These are phyloP conservation scores for Lepus oiostolus DNA, from an alignment of 2,797 vertebrate genomes.

Conservation along the genomic window DNA sequence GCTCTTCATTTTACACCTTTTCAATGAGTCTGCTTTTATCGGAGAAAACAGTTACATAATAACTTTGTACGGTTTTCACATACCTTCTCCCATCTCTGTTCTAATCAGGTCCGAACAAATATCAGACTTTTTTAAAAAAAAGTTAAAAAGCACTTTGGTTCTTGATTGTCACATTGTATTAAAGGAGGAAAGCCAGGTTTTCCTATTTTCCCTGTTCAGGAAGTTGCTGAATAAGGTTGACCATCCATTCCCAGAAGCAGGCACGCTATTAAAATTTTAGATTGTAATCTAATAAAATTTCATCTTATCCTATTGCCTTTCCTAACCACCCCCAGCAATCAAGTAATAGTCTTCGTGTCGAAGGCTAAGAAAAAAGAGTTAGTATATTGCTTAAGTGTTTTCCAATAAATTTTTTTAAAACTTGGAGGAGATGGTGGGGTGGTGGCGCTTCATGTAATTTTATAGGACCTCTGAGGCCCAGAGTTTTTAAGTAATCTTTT, in stretches of 20 bases:
- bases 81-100: slow-evolving; percentile 32
- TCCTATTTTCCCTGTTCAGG: slow-evolving; percentile 62
- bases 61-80: not conserved
- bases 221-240: slow-evolving; percentile 77
- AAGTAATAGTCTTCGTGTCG: slow-evolving; percentile 57
- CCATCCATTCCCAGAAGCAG: slow-evolving; percentile 76
- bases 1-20: not conserved
- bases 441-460: slow-evolving; percentile 80
- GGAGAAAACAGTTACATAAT: slow-evolving; percentile 26
- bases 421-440: slow-evolving; percentile 66
- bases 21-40: not conserved
- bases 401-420: slow-evolving; percentile 79
- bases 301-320: slow-evolving; percentile 70
- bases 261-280: slow-evolving; percentile 80
- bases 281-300: slow-evolving; percentile 83
- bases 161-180: slow-evolving; percentile 67
- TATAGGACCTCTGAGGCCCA: slow-evolving; percentile 88
- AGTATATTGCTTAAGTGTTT: slow-evolving; percentile 80
- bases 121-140: slow-evolving; percentile 46
- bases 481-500: slow-evolving; percentile 90
- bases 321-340: slow-evolving; percentile 63
- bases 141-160: not conserved
- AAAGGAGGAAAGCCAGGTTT: slow-evolving; percentile 42
- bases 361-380: slow-evolving; percentile 68
- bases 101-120: slow-evolving; percentile 35